Conservation (phyloP, 2,113 vertebrate species). For the Melierax canorus region DNA sequence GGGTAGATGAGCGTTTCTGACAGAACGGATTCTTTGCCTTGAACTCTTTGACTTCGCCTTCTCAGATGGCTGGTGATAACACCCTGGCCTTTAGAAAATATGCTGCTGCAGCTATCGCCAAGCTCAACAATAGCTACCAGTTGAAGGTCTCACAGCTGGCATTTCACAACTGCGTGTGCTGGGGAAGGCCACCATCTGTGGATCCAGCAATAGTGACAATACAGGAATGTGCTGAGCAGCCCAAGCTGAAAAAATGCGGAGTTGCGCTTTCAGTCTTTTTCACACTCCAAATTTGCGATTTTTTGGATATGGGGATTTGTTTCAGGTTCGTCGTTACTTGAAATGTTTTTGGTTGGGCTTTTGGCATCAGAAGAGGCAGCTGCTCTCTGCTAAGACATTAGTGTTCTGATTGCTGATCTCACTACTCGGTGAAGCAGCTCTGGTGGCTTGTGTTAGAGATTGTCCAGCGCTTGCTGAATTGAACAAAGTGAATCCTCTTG, state of each 20-base stretch:
- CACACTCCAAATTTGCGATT: not conserved
- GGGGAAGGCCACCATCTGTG: slow-evolving; percentile 36
- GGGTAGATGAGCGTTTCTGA: not conserved
- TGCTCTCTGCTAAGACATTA: not conserved
- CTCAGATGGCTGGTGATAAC: not conserved
- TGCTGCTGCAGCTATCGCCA: not conserved
- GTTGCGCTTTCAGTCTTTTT: not conserved
- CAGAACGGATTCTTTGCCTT: not conserved
- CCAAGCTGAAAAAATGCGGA: not conserved
- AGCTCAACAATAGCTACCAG: not conserved
- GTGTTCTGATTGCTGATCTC: not conserved
- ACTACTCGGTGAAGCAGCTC: not conserved
- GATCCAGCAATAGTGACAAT: not conserved
- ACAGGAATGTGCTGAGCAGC: not conserved
- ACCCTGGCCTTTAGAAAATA: slow-evolving; percentile 28
- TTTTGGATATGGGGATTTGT: not conserved
- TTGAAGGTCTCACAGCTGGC: not conserved
- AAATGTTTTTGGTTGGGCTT: not conserved
- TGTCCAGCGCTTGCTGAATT: not conserved
- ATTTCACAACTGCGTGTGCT: not conserved
- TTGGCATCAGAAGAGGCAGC: not conserved
- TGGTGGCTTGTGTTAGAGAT: not conserved
- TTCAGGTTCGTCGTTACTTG: not conserved
- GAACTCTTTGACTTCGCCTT: not conserved
- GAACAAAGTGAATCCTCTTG: not conserved